Percentiles rank a stretch among this genome's conserved stretches.
Conservation (phyloP, 2,113 vertebrate species). For the Beaufortia kweichowensis region DNA sequence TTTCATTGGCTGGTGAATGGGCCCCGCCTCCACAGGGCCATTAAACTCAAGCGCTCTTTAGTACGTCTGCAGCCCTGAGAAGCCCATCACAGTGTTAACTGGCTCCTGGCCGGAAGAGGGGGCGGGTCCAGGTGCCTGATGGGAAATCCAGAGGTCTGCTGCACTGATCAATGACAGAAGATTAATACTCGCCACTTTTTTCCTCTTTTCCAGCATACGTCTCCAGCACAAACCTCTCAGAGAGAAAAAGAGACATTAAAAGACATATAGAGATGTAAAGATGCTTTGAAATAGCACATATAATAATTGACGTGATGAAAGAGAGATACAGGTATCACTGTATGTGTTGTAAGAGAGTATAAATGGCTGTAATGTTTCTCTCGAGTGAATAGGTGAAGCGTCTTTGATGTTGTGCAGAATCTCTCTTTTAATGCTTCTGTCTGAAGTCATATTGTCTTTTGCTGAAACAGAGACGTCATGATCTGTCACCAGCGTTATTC, state of each 20-base stretch:
- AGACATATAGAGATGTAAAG: no score
- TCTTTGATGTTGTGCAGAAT: slow-evolving; percentile 61
- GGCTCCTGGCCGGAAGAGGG: slow-evolving; percentile 63
- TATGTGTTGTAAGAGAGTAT: no score
- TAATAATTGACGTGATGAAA: no score
- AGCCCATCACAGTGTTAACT: slow-evolving; percentile 70
- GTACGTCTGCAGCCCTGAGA: slow-evolving; percentile 60
- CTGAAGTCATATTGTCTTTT: slow-evolving; percentile 66
- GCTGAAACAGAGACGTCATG: slow-evolving; percentile 65
- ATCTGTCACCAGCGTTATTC: slow-evolving; percentile 65
- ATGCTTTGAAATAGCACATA: no score
- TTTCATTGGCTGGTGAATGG: slow-evolving; percentile 61
- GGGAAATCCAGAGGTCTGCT: slow-evolving; percentile 72
- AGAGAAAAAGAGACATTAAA: background rate
- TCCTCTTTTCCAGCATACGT: slow-evolving; percentile 22
- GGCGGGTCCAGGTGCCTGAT: slow-evolving; percentile 72
- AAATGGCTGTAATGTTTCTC: no score
- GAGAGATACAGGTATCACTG: no score
- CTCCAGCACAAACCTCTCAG: no score
- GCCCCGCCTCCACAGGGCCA: slow-evolving; percentile 48
- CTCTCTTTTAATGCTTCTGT: slow-evolving; percentile 59
- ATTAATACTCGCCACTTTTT: slow-evolving; percentile 58
- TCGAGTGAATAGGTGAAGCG: background rate
- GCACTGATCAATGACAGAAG: slow-evolving; percentile 71
- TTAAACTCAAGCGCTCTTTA: slow-evolving; percentile 64